Conservation (phyloP, 2,888 invertebrate species). For the Aphodius sticticus region DNA sequence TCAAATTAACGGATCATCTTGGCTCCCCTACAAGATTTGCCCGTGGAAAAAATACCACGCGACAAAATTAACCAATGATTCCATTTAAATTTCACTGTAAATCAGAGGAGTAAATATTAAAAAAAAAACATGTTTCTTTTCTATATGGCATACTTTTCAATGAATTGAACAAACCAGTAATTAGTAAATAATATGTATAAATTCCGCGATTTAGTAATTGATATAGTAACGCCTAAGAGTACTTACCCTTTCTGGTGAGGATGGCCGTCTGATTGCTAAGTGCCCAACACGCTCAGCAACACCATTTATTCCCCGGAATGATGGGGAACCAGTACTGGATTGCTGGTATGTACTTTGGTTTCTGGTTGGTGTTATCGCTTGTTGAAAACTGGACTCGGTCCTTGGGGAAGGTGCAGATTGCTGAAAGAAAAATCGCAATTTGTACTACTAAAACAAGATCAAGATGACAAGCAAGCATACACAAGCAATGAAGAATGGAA, state of each 20-base stretch:
- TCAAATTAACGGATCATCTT: slow-evolving; percentile 21
- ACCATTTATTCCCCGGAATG: background rate
- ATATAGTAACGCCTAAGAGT: no score
- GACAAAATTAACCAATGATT: slow-evolving; percentile 4
- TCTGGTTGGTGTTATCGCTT: background rate
- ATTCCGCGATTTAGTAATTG: no score
- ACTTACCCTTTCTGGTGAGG: background rate
- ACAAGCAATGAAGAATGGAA: background rate
- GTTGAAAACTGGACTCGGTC: background rate
- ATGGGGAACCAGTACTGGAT: background rate
- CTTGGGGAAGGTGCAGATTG: background rate
- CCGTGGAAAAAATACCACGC: background rate
- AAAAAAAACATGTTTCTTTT: background rate
- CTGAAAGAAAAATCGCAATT: background rate
- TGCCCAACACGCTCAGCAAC: background rate
- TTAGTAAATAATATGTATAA: no score
- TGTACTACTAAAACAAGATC: background rate
- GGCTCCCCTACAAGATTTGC: background rate
- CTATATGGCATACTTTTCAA: no score
- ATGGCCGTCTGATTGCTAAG: background rate
- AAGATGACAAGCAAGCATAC: background rate
- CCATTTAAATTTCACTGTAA: background rate
- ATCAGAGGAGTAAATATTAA: background rate
- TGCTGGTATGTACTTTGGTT: background rate
- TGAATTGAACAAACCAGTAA: no score